These are phyloP conservation scores for Zoanthus solanderi DNA, from an alignment of 92 coral and sea anemone genomes.

Conservation along the genomic window DNA sequence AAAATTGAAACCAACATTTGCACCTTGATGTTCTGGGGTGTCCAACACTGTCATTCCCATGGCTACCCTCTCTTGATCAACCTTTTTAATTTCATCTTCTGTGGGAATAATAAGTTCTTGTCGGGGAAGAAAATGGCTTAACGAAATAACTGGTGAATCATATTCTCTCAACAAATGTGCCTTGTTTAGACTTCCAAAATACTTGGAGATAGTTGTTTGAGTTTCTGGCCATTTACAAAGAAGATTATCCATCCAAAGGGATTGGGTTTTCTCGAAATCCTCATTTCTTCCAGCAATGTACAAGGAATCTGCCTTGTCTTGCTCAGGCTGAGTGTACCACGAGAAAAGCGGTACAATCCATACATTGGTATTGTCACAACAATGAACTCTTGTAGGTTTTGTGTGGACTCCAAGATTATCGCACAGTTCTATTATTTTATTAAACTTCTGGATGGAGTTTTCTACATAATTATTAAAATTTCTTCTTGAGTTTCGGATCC, in stretches of 20 bases:
- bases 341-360: slow-evolving; percentile 84
- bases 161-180: slow-evolving; percentile 49
- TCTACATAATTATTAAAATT: slow-evolving; percentile 10
- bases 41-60: slow-evolving; percentile 53
- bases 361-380: slow-evolving; percentile 34
- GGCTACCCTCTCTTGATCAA: slow-evolving; percentile 63
- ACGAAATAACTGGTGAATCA: slow-evolving; percentile 78
- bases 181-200: slow-evolving; percentile 69
- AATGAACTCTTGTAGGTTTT: slow-evolving; percentile 65
- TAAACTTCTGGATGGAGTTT: slow-evolving; percentile 74
- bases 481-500: slow-evolving; percentile 60
- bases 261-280: slow-evolving; percentile 66
- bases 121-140: slow-evolving; percentile 87
- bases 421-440: slow-evolving; percentile 66
- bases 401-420: slow-evolving; percentile 69
- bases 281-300: slow-evolving; percentile 65
- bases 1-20: slow-evolving; percentile 69
- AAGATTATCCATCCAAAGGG: slow-evolving; percentile 85
- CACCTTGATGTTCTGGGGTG: slow-evolving; percentile 76
- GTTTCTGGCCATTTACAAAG: slow-evolving; percentile 77
- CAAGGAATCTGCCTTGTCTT: slow-evolving; percentile 66
- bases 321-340: slow-evolving; percentile 82
- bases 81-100: slow-evolving; percentile 62
- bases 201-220: slow-evolving; percentile 54
- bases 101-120: slow-evolving; percentile 74